Base-by-base conservation (phyloP, 2,888 invertebrate species). In the Maniola hyperantus region DNA sequence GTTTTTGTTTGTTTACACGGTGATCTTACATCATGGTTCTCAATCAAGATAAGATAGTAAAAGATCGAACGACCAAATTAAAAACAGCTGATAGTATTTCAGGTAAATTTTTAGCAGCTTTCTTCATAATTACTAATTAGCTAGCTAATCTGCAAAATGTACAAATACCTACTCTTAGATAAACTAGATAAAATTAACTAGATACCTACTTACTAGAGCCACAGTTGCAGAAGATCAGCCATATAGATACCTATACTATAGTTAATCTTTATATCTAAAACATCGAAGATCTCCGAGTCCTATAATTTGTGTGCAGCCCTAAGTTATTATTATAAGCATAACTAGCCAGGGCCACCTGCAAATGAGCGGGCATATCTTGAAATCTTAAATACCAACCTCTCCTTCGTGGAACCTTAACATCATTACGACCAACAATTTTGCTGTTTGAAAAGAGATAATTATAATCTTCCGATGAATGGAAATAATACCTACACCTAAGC, bases 321-420 rank as follows among this genome's bases (percentile, higher is more conserved):
- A 61, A 34, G 50, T 44, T 60, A 57, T 66, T 66, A 69, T 66
- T 61, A 69, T 66, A 60, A 36, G 39, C 53, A 59, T 48, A 61
- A 64, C 59, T 50, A 54, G 66, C 66, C 69, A 69, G 69, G 71
- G 71, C 68, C 71, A 70, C 70, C 57, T 63, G 66, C 59, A 65
- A 65, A 68, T 66, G 57, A 64, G 58, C 58, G 66, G 55, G 46
- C 68, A 53, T 67, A 67, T 59, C 71, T 68, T 55, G 34, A 65
- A 66, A 72, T 71, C 71, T 72, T 66, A 72, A 69, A 71, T 71
- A 69, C 67, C 66, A 58, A 66, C 66, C 60, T 69, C 68, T 65
- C 63, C 64, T 71, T 69, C 62, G 34, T 51, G 59, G 59, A 64
- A 64, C 67, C 54, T 65, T 65, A 61, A 61, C 65, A 61, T 65